A percentile compares a stretch with the other conserved stretches of the same genome.
These are phyloP conservation scores for Phorcus lineatus DNA, from an alignment of 2,888 invertebrate species.

Conservation along the genomic window DNA sequence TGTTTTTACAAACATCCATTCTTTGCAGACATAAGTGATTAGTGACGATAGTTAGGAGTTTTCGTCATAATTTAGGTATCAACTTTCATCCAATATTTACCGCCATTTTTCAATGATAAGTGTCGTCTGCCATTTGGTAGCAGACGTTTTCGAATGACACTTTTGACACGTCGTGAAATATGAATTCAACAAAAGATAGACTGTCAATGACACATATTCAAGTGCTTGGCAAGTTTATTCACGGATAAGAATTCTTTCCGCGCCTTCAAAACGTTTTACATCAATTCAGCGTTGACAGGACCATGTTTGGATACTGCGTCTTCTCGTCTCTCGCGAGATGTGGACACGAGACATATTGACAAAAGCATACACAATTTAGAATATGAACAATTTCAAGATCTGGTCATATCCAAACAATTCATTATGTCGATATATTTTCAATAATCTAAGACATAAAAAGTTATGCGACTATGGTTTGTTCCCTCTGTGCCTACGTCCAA, in stretches of 20 bases:
- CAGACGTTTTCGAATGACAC: conserved; percentile 14
- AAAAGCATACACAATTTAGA: no score
- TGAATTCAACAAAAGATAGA: neutral
- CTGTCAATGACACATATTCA: neutral
- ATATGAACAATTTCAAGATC: no score
- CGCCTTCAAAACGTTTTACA: no score
- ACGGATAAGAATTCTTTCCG: neutral
- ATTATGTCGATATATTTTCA: no score
- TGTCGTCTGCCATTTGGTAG: neutral
- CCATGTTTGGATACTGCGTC: no score
- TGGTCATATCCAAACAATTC: no score
- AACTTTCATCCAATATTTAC: conserved; percentile 18
- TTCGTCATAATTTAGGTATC: conserved; percentile 18
- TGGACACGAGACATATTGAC: no score
- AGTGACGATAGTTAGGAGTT: conserved; percentile 6
- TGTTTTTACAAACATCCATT: neutral
- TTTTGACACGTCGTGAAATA: conserved; percentile 6
- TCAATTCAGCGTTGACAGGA: no score
- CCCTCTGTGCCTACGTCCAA: no score
- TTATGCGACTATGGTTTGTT: no score
- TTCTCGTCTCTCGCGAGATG: no score
- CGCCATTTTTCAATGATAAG: conserved; percentile 14
- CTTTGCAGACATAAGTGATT: conserved; percentile 18
- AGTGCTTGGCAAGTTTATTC: conserved; percentile 1
- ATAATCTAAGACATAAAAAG: no score